Conservation (phyloP, 2,797 vertebrate species). For the Myotis planiceps region DNA sequence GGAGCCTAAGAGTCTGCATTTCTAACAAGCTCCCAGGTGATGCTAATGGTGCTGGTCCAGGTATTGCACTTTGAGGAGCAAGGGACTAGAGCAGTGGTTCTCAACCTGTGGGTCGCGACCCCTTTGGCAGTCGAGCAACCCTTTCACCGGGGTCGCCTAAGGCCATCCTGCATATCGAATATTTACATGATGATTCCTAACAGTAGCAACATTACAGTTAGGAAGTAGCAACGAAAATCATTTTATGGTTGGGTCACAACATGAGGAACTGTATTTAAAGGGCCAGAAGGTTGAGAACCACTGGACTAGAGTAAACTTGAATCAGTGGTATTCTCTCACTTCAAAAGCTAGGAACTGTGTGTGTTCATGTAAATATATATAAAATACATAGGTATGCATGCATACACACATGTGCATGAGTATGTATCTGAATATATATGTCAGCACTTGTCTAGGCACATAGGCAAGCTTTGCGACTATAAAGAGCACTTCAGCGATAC, state of each 20-base stretch:
- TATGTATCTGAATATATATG: neutral
- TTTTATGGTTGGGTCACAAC: too few species aligned
- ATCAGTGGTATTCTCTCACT: neutral
- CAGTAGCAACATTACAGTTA: too few species aligned
- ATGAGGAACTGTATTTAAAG: too few species aligned
- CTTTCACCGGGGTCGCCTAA: too few species aligned
- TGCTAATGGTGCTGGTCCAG: neutral
- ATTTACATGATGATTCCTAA: too few species aligned
- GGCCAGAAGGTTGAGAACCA: too few species aligned
- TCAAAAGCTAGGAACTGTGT: neutral
- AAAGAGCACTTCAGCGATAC: constrained; percentile 63
- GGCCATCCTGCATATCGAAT: too few species aligned
- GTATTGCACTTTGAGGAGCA: neutral
- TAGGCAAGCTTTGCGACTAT: constrained; percentile 57
- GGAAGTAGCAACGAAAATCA: too few species aligned
- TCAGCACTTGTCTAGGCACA: constrained; percentile 57
- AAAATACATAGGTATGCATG: neutral
- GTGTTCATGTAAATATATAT: neutral
- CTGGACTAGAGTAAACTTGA: neutral
- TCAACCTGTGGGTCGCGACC: too few species aligned
- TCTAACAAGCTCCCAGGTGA: neutral
- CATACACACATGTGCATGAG: neutral
- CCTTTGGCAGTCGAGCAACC: too few species aligned
- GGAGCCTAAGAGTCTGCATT: neutral
- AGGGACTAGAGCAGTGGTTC: neutral